Evolutionary conservation across 2,888 invertebrate genomes (phyloP).

Genomic region (Xylota sylvarum): DNA sequence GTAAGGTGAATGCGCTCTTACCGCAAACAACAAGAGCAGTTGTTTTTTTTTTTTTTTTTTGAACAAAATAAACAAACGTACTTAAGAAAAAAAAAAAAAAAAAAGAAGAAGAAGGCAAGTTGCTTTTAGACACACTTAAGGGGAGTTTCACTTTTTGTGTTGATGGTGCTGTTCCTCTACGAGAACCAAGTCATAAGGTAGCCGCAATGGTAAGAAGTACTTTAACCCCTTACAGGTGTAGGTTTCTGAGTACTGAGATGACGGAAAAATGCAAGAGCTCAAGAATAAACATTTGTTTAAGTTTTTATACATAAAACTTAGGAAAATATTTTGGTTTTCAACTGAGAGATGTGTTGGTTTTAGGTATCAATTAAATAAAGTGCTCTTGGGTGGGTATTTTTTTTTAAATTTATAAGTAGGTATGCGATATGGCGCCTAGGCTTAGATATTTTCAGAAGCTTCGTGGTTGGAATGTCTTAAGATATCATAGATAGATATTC

Average conservation of each 20-base stretch:
- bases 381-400: slow-evolving; percentile 9
- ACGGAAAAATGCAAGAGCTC: slow-evolving; percentile 16
- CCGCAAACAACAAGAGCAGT: slow-evolving; percentile 45
- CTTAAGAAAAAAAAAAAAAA: slow-evolving; percentile 12
- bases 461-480: no score
- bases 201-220: slow-evolving; percentile 33
- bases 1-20: slow-evolving; percentile 66
- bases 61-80: slow-evolving; percentile 50
- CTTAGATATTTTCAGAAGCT: background rate
- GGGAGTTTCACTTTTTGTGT: slow-evolving; percentile 31
- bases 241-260: slow-evolving; percentile 27
- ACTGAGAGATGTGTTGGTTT: slow-evolving; percentile 16
- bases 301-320: slow-evolving; percentile 3
- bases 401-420: background rate
- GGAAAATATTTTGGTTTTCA: background rate
- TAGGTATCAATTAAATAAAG: slow-evolving; percentile 34
- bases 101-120: slow-evolving; percentile 26
- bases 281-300: slow-evolving; percentile 36
- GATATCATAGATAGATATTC: no score
- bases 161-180: slow-evolving; percentile 11
- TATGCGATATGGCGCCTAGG: background rate
- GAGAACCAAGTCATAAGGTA: slow-evolving; percentile 6
- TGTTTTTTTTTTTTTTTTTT: slow-evolving; percentile 12
- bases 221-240: slow-evolving; percentile 53
- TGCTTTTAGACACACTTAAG: slow-evolving; percentile 49